Conservation (phyloP, 2,888 invertebrate genomes). For the Archips crataeganus region DNA sequence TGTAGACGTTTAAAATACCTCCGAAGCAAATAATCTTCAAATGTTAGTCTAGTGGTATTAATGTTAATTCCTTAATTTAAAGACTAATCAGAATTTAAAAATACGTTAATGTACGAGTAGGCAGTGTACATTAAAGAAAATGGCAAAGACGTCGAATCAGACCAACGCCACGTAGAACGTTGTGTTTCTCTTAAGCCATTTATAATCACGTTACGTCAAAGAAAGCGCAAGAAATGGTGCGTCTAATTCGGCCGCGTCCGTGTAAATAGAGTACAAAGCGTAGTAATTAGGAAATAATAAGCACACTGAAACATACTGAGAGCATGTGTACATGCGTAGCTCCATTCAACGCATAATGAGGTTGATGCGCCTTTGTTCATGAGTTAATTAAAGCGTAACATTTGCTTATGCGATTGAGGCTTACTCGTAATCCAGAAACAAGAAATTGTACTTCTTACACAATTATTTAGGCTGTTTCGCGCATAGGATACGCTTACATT, state of each 20-base stretch:
- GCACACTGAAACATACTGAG: conserved; percentile 53
- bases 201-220: conserved; percentile 55
- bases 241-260: conserved; percentile 52
- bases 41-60: background rate
- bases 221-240: conserved; percentile 65
- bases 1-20: too few relatives aligned
- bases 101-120: too few relatives aligned
- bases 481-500: background rate
- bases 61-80: background rate
- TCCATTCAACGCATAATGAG: conserved; percentile 47
- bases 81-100: background rate
- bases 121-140: background rate
- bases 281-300: conserved; percentile 64
- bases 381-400: conserved; percentile 37
- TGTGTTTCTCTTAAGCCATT: conserved; percentile 47
- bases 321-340: conserved; percentile 50
- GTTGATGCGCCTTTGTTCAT: conserved; percentile 41
- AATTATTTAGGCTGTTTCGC: background rate
- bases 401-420: conserved; percentile 23
- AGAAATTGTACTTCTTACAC: conserved; percentile 12
- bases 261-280: conserved; percentile 52
- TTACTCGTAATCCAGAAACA: conserved; percentile 17
- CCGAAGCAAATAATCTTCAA: too few relatives aligned
- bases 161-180: background rate
- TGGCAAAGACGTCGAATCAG: background rate